phyloP scores from a whole-genome alignment of 2,113 vertebrate species.

The Chionomys nivalis region DNA sequence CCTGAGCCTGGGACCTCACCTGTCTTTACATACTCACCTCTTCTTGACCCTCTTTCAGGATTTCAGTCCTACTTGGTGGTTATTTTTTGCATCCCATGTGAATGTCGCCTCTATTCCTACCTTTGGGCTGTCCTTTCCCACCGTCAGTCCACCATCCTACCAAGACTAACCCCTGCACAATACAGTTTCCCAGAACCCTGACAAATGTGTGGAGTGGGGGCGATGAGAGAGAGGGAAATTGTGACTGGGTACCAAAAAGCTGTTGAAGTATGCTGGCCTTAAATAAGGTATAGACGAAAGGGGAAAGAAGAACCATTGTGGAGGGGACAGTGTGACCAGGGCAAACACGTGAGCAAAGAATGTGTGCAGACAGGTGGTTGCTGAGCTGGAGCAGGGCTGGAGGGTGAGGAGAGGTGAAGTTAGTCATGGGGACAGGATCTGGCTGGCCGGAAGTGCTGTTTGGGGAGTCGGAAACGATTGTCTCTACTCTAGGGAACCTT shows the following conservation, averaged over 20 bases:
- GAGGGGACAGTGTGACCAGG: background rate
- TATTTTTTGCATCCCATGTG: background rate
- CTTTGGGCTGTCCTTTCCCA: background rate
- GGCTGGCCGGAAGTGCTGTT: background rate
- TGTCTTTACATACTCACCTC: background rate
- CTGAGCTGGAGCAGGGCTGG: background rate
- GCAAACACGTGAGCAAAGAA: background rate
- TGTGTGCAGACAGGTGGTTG: background rate
- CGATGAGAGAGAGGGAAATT: background rate
- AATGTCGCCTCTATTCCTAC: background rate
- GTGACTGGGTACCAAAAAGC: background rate
- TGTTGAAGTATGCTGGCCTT: background rate
- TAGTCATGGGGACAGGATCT: background rate
- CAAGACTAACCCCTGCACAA: background rate
- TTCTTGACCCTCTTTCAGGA: background rate
- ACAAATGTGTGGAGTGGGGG: background rate
- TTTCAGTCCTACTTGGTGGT: background rate
- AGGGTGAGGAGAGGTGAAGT: background rate
- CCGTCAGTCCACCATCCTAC: background rate
- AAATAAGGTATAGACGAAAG: background rate
- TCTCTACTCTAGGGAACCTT: background rate
- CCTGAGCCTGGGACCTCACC: background rate
- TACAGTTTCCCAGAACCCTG: background rate
- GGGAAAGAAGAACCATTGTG: background rate
- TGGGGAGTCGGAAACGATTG: background rate